Evolutionary conservation across 2,888 invertebrate species (phyloP).

Genomic region (Automeris io): DNA sequence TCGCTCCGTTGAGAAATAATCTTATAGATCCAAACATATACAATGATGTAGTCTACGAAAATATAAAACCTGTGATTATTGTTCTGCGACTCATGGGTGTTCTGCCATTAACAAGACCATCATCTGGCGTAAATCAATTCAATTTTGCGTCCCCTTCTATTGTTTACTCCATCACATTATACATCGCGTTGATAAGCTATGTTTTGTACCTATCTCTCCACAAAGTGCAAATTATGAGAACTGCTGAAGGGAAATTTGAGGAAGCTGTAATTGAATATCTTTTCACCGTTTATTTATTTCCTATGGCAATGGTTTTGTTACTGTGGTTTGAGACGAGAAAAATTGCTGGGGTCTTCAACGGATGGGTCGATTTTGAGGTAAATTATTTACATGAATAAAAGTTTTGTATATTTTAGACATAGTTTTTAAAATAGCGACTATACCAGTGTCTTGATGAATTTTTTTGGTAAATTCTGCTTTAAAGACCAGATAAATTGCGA

Average conservation of each 20-base stretch:
- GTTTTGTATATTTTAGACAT: no score
- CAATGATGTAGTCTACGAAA: slow-evolving; percentile 63
- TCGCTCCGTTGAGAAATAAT: slow-evolving; percentile 50
- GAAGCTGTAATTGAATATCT: slow-evolving; percentile 86
- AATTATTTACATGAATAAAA: no score
- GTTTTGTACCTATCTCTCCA: slow-evolving; percentile 79
- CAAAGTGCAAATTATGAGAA: slow-evolving; percentile 78
- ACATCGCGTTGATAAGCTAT: slow-evolving; percentile 67
- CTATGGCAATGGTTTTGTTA: slow-evolving; percentile 79
- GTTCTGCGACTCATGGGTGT: slow-evolving; percentile 76
- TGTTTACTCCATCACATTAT: slow-evolving; percentile 76
- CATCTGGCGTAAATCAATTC: slow-evolving; percentile 67
- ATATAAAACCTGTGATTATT: slow-evolving; percentile 62
- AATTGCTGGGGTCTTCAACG: slow-evolving; percentile 77
- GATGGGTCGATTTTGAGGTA: slow-evolving; percentile 83
- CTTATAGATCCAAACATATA: slow-evolving; percentile 44
- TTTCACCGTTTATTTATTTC: slow-evolving; percentile 83
- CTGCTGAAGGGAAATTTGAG: slow-evolving; percentile 82
- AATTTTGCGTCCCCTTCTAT: slow-evolving; percentile 71
- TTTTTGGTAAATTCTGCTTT: no score
- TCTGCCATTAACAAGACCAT: slow-evolving; percentile 75
- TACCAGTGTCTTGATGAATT: no score
- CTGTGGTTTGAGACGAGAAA: slow-evolving; percentile 83
- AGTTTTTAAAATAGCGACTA: no score
- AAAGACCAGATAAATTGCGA: no score